phyloP scores from a whole-genome alignment of 2,113 vertebrate species.

The Strix uralensis region DNA sequence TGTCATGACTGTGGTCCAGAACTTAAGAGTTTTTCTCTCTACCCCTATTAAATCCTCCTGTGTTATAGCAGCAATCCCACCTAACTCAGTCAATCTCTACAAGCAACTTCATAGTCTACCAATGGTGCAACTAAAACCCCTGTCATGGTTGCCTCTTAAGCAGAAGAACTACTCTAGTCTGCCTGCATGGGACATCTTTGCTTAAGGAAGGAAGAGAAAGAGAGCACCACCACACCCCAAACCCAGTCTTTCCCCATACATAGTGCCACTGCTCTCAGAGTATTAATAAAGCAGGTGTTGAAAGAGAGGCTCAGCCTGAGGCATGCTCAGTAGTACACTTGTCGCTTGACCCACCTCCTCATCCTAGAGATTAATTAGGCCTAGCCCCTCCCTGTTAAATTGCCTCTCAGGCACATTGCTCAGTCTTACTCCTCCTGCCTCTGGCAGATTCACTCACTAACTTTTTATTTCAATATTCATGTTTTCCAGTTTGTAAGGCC shows the following conservation, averaged over 20 bases:
- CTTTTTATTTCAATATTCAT: conserved; percentile 43
- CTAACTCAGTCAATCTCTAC: background rate
- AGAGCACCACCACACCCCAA: conserved; percentile 5
- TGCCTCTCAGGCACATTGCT: conserved; percentile 48
- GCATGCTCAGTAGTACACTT: conserved; percentile 27
- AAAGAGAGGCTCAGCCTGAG: conserved; percentile 40
- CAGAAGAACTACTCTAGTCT: background rate
- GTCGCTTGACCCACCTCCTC: conserved; percentile 50
- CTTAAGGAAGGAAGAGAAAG: background rate
- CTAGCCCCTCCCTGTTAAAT: conserved; percentile 44
- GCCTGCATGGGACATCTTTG: background rate
- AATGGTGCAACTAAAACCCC: background rate
- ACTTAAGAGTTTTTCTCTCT: background rate
- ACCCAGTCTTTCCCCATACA: conserved; percentile 1
- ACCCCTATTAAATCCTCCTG: background rate
- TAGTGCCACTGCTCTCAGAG: background rate
- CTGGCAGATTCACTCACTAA: conserved; percentile 56
- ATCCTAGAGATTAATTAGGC: conserved; percentile 48
- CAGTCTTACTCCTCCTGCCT: conserved; percentile 16
- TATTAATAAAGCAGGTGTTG: conserved; percentile 55
- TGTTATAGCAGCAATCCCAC: background rate
- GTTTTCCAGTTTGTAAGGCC: conserved; percentile 37
- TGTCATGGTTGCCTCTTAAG: background rate
- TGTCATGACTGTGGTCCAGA: background rate
- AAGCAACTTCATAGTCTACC: background rate